Evolutionary conservation across 2,888 invertebrate species (phyloP), one percentile per base, ranked within the genome.

Genomic region (Erebia epiphron): DNA sequence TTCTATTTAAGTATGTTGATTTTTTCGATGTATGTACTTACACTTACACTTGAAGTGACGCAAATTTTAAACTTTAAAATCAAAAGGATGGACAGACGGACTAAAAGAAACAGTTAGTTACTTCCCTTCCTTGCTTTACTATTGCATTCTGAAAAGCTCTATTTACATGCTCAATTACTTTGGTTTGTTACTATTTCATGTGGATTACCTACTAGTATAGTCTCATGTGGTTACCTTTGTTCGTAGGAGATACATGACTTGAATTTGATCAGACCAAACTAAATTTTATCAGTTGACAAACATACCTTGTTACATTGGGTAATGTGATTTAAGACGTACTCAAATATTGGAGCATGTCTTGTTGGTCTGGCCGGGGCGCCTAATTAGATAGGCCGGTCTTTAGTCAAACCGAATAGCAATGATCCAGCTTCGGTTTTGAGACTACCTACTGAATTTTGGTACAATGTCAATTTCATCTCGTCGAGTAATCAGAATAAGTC

Each of bases 291-390:
- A 82, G 80, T 82, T 82, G 77, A 81, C 88, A 87, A 86, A 88
- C 84, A 88, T 86, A 90, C 91, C 90, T 89, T 86, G 91, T 90
- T 87, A 88, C 87, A 82, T 83, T 82, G 82, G 82, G 80, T 88
- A 92, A 93, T 92, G 87, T 88, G 88, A 92, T 92, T 92, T 91
- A 90, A 88, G 92, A 89, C 85, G 82, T 82, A 83, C 83, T 88
- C 91, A 92, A 93, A 92, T 89, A 91, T 89, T 90, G 86, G 86
- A 84, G 84, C 85, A 81, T 83, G 86, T 86, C 85, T 89, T 86
- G 88, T 88, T 84, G 83, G 84, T 81, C 80, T 82, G 79, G 54
- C 69, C 73, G 69, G 79, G 77, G 78, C 78, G 80, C 83, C 83
- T 89, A 87, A 91, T 92, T 87, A 90, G 84, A 82, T 82, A 86